Base-by-base conservation (phyloP, 2,113 vertebrate species). In the Carassius auratus region DNA sequence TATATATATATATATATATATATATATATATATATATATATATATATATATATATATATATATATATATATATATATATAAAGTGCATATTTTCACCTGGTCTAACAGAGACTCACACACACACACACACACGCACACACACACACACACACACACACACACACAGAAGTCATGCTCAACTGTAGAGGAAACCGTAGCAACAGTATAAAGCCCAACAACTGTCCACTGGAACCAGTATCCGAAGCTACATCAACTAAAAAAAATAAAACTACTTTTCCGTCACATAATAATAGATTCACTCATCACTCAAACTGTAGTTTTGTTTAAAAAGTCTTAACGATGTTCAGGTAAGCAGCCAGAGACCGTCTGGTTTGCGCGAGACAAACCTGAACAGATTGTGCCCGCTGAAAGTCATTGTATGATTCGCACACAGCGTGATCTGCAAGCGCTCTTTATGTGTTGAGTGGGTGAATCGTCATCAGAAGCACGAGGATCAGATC, bases 401-500 rank as follows among this genome's bases (percentile, higher is more conserved):
- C 42, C 45, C 6, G 2, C 26, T 30, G 23, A 76, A 76, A 76
- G n/a, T n/a, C 74, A 52, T 50, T 57, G 75, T 77, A 5, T 77
- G 36, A 36, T 57, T 55, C 7, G 5, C 52, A 77, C 26, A 55
- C 26, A 19, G 50, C 8, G 26, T 61, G 76, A 57, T 36, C 52
- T 62, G 59, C 84, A 76, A 84, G 84, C 66, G 81, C 76, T 81
- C 76, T 86, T 82, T 71, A 86, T 84, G 85, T 84, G 84, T 78
- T 69, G 81, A 80, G 87, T 86, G 85, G 87, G 85, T 68, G 84
- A 81, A 84, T 33, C 80, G 57, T 78, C 84, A 84, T 88, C 69
- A 48, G 85, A 78, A 55, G 78, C 75, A 86, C 66, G 26, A 36
- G 38, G 84, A 78, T 69, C 77, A 80, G 85, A 84, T 86, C 68